Conservation (phyloP, 2,888 invertebrate species). For the Mythimna ferrago region DNA sequence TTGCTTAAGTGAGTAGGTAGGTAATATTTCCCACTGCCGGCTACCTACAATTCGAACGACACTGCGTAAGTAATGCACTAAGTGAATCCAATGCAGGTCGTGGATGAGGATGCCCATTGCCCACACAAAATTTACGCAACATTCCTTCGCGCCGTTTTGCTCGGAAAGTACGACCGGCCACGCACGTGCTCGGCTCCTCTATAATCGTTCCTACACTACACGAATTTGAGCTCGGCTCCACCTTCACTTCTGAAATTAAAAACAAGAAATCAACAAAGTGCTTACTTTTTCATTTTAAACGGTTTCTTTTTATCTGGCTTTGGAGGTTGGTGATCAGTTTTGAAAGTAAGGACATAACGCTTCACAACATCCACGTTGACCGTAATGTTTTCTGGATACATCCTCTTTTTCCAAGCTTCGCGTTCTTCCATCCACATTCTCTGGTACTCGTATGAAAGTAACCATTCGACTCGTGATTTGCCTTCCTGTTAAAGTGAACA, state of each 20-base stretch:
- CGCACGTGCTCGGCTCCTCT: too few relatives aligned
- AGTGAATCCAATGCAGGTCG: not conserved
- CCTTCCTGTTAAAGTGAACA: constrained; percentile 76
- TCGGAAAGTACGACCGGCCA: too few relatives aligned
- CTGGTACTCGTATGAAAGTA: constrained; percentile 90
- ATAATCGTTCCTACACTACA: too few relatives aligned
- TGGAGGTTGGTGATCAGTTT: constrained; percentile 81
- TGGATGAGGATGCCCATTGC: not conserved
- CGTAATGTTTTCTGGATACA: constrained; percentile 87
- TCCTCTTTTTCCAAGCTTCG: constrained; percentile 88
- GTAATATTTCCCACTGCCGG: too few relatives aligned
- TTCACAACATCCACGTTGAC: constrained; percentile 86
- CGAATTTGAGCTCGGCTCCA: too few relatives aligned
- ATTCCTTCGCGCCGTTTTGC: too few relatives aligned
- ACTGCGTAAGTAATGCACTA: too few relatives aligned
- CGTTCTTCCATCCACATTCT: constrained; percentile 91
- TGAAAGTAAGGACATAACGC: constrained; percentile 85
- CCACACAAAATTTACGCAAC: not conserved
- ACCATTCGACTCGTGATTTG: constrained; percentile 82
- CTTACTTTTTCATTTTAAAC: constrained; percentile 87
- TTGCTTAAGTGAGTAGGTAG: too few relatives aligned
- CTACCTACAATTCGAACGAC: too few relatives aligned
- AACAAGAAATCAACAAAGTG: not conserved
- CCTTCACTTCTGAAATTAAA: not conserved
- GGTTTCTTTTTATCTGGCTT: constrained; percentile 87